Evolutionary conservation across 1,140 invertebrate genomes (phyloP).

Genomic region (Bicyclus anynana): DNA sequence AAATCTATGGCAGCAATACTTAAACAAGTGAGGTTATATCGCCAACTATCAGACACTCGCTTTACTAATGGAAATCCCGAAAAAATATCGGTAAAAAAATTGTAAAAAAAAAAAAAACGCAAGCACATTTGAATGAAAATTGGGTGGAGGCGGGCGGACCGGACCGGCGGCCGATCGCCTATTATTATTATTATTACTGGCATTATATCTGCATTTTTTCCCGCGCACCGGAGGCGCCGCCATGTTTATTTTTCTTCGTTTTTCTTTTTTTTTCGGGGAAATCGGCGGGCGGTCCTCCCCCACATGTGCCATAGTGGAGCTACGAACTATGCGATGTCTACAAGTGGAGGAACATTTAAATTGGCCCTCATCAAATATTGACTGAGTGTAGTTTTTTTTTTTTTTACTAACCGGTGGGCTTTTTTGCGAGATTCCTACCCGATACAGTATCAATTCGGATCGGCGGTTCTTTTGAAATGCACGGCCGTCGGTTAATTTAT

Average conservation of each 20-base stretch:
- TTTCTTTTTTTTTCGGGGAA: slow-evolving; percentile 69
- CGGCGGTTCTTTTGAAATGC: slow-evolving; percentile 52
- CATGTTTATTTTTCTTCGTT: slow-evolving; percentile 71
- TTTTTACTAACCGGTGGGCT: slow-evolving; percentile 61
- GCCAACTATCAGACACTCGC: slow-evolving; percentile 48
- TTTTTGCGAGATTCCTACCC: slow-evolving; percentile 53
- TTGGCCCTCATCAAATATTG: slow-evolving; percentile 76
- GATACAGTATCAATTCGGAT: slow-evolving; percentile 59
- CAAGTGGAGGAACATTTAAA: slow-evolving; percentile 76
- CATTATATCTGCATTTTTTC: slow-evolving; percentile 76
- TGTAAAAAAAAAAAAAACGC: slow-evolving; percentile 66
- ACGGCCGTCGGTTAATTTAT: slow-evolving; percentile 24
- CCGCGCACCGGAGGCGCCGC: slow-evolving; percentile 59
- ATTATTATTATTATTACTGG: slow-evolving; percentile 77
- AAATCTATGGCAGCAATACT: background rate
- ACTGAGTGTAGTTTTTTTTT: slow-evolving; percentile 70
- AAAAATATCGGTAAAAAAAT: slow-evolving; percentile 70
- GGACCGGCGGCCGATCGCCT: slow-evolving; percentile 61
- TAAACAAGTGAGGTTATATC: slow-evolving; percentile 16
- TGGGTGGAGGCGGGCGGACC: slow-evolving; percentile 58
- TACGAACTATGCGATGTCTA: slow-evolving; percentile 74
- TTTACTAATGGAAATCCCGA: slow-evolving; percentile 70
- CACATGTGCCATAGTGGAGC: slow-evolving; percentile 43
- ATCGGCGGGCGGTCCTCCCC: slow-evolving; percentile 47
- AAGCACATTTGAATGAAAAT: slow-evolving; percentile 75